A percentile compares a stretch with the other conserved stretches of the same genome.
Conservation (phyloP, 2,113 vertebrate genomes). For the Tiliqua scincoides region DNA sequence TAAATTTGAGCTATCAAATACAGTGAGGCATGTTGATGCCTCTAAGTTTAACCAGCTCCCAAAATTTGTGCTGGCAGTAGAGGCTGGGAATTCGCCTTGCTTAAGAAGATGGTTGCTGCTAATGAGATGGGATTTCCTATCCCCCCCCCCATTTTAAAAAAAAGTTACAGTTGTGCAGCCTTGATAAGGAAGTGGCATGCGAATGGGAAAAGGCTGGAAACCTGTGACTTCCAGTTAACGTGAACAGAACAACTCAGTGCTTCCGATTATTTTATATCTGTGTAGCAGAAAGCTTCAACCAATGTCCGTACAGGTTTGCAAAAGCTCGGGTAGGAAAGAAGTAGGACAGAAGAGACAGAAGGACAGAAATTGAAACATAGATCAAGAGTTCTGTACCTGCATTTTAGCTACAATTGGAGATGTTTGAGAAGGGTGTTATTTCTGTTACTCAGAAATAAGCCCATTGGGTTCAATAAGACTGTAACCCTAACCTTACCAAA, state of each 20-base stretch:
- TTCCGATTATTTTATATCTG: background rate
- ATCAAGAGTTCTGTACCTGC: background rate
- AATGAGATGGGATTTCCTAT: no score
- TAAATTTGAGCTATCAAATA: background rate
- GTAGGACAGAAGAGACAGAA: background rate
- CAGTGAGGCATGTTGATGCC: background rate
- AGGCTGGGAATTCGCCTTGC: background rate
- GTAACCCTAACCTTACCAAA: no score
- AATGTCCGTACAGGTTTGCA: background rate
- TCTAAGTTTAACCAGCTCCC: background rate
- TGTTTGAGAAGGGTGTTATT: no score
- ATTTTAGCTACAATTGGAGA: background rate
- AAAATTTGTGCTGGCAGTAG: slow-evolving; percentile 2
- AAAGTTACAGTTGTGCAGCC: background rate
- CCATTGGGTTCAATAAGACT: no score
- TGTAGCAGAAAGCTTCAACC: no score
- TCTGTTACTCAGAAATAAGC: no score
- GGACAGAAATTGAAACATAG: background rate
- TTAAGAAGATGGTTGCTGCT: background rate
- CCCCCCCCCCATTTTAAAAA: background rate
- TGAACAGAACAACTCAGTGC: background rate
- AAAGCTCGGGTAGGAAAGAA: background rate
- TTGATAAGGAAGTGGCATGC: background rate
- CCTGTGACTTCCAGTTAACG: background rate
- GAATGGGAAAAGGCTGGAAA: background rate